Evolutionary conservation across 2,113 vertebrate species (phyloP).

Genomic region (Amblyopsis rosae): DNA sequence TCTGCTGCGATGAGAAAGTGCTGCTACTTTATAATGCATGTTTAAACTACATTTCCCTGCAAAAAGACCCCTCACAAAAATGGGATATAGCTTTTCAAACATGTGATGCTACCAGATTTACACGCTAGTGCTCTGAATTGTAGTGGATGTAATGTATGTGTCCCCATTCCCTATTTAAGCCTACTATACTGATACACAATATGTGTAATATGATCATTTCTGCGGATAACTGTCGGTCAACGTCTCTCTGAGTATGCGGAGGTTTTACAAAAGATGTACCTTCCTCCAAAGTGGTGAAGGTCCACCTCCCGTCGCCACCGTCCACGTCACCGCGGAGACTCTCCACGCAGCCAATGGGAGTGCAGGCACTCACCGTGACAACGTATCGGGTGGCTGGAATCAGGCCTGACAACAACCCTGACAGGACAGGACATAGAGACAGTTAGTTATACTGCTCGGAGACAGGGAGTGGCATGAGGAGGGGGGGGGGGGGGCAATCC

Average conservation of each 20-base stretch:
- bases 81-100: no score
- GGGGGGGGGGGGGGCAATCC: neutral
- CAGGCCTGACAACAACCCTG: conserved; percentile 86
- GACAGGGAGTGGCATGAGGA: neutral
- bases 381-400: conserved; percentile 84
- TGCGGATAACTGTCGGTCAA: neutral
- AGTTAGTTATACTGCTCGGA: neutral
- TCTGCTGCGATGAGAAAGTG: no score
- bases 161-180: no score
- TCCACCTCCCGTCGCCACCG: conserved; percentile 63
- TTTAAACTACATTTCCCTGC: no score
- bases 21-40: no score
- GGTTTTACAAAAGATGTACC: conserved; percentile 84
- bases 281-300: conserved; percentile 91
- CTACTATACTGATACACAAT: neutral
- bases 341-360: conserved; percentile 84
- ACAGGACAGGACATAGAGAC: conserved; percentile 41
- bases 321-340: conserved; percentile 64
- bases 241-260: conserved; percentile 74
- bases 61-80: no score
- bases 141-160: no score
- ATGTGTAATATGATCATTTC: neutral
- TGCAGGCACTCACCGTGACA: conserved; percentile 87
- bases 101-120: no score
- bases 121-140: no score